Base-by-base conservation (phyloP, 2,888 invertebrate species). In the Petrolisthes cinctipes region DNA sequence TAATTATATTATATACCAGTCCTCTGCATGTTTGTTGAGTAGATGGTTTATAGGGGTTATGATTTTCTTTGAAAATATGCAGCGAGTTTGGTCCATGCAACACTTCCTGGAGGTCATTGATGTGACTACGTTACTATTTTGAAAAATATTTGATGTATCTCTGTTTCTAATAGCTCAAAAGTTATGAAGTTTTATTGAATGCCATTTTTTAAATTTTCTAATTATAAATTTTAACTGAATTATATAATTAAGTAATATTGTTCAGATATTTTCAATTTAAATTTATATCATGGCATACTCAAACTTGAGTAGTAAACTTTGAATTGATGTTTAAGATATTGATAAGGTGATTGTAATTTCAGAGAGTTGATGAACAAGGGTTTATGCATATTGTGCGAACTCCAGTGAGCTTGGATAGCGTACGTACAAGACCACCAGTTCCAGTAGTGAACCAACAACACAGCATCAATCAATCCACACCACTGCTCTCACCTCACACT, bases 281-380 rank as follows among this genome's bases (percentile, higher is more conserved):
- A 75, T 5, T 75, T 11, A 17, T 20, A 4, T 68, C 6, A 68
- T 20, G 17, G 68, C 5, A 78, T 51, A 17, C 5, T 37, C 5
- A 6, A 5, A 14, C 37, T 37, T 23, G 17, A 5, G 14, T 76
- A 23, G 14, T 37, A 23, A 11, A 51, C 17, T 5, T 78, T 20
- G n/a, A 53, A 61, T 9, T 82, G 20, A 4, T 82, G 7, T 51
- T 17, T 23, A 66, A 66, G 20, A 57, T 11, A 56, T 37, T 11
- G 14, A 68, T 51, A n/a, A 17, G n/a, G 37, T 51, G 4, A 0
- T 37, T 68, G 66, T 79, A 51, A 54, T 85, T 83, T 83, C 86
- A 86, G 86, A 86, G 71, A 83, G 54, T 86, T 23, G 81, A 80
- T 71, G 83, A 86, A 54, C 68, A 86, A 17, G 83, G 86, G 11